Conservation (phyloP, 2,113 vertebrate species). For the Dolichotis patagonum region DNA sequence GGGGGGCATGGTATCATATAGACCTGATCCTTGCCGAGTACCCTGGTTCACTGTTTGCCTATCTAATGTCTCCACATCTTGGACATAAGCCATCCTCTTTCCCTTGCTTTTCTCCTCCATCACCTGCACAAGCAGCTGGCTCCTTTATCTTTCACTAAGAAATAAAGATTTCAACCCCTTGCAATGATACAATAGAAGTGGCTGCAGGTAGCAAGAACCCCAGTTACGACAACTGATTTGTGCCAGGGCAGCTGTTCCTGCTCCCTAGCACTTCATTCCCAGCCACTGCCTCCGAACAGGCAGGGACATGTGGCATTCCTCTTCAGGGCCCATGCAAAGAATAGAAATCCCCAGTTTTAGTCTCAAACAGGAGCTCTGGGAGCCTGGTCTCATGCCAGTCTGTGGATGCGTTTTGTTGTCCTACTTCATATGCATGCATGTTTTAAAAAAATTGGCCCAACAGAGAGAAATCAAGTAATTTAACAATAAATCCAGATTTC, state of each 20-base stretch:
- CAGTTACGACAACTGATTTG: neutral
- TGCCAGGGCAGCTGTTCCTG: neutral
- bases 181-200: neutral
- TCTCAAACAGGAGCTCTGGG: neutral
- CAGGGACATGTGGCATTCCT: fast-evolving
- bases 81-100: neutral
- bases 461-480: neutral
- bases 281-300: neutral
- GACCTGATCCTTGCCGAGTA: neutral
- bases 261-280: neutral
- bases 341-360: neutral
- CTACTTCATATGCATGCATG: neutral
- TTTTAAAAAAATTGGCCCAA: conserved; percentile 27
- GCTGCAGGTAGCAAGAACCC: neutral
- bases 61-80: neutral
- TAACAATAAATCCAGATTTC: neutral
- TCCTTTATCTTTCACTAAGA: neutral
- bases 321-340: neutral
- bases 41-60: neutral
- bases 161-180: neutral
- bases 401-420: neutral
- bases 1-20: neutral
- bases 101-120: neutral
- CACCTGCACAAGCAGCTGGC: neutral
- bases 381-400: neutral